Evolutionary conservation across 1,140 invertebrate genomes (phyloP).

Genomic region (Dreissena rostriformis): DNA sequence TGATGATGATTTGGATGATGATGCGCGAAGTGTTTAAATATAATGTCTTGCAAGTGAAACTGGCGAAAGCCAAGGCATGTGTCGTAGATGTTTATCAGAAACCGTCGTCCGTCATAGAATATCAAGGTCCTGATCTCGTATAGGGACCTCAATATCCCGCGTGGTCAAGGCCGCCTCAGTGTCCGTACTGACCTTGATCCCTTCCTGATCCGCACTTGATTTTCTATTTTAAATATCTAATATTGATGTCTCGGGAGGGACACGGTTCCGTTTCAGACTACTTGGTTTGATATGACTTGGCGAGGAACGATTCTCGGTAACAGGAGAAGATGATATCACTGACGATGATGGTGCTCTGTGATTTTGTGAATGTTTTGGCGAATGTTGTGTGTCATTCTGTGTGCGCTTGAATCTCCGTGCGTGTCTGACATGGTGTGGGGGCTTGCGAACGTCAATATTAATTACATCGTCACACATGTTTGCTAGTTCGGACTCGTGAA

Average conservation of each 20-base stretch:
- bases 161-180: slow-evolving; percentile 35
- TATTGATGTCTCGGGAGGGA: slow-evolving; percentile 38
- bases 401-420: slow-evolving; percentile 7
- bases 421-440: slow-evolving; percentile 14
- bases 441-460: slow-evolving; percentile 59
- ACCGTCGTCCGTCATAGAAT: slow-evolving; percentile 67
- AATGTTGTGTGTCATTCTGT: slow-evolving; percentile 45
- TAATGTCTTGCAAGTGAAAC: too few species aligned
- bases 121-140: slow-evolving; percentile 76
- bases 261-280: slow-evolving; percentile 37
- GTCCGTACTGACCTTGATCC: slow-evolving; percentile 1
- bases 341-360: neutral
- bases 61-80: too few species aligned
- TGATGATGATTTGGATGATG: too few species aligned
- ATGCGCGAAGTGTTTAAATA: too few species aligned
- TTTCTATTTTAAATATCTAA: neutral
- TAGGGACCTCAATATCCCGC: slow-evolving; percentile 68
- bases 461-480: slow-evolving; percentile 65
- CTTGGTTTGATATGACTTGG: slow-evolving; percentile 10
- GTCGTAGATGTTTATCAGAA: neutral
- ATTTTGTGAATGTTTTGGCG: slow-evolving; percentile 33
- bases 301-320: neutral
- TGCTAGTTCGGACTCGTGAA: slow-evolving; percentile 40
- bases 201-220: slow-evolving; percentile 1
- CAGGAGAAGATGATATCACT: neutral